Percentiles rank a stretch among this genome's conserved stretches.
Conservation (phyloP, 2,888 invertebrate species). For the Osedax frankpressi region DNA sequence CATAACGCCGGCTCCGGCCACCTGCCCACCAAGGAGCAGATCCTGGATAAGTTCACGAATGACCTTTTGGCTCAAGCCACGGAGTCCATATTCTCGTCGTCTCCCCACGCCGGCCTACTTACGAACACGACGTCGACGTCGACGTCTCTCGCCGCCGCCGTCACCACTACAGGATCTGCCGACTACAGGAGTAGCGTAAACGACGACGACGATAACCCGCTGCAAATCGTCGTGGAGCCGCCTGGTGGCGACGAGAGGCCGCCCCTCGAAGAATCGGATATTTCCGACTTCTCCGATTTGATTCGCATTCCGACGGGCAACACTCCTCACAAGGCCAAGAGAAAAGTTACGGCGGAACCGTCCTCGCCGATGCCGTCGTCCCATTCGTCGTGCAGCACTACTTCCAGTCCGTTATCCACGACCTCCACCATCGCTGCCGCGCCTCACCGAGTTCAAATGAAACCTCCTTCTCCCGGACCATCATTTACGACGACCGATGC, state of each 20-base stretch:
- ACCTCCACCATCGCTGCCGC: too few relatives aligned
- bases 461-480: too few relatives aligned
- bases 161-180: neutral
- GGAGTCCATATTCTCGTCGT: conserved; percentile 41
- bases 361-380: too few relatives aligned
- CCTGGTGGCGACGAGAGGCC: too few relatives aligned
- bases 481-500: too few relatives aligned
- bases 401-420: too few relatives aligned
- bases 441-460: too few relatives aligned
- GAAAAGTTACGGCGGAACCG: too few relatives aligned
- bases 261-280: conserved; percentile 18
- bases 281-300: conserved; percentile 22
- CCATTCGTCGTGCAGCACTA: too few relatives aligned
- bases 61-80: conserved; percentile 47
- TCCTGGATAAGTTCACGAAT: conserved; percentile 13
- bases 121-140: conserved; percentile 31
- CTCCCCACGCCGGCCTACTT: conserved; percentile 11
- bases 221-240: conserved; percentile 5
- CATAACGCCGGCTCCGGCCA: neutral
- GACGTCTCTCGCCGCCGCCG: conserved; percentile 17
- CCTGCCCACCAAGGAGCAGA: neutral
- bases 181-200: neutral
- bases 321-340: too few relatives aligned
- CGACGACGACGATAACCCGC: conserved; percentile 11
- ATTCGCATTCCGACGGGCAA: conserved; percentile 20